Base-by-base conservation (phyloP, 1,140 invertebrate species). In the Apis dorsata region DNA sequence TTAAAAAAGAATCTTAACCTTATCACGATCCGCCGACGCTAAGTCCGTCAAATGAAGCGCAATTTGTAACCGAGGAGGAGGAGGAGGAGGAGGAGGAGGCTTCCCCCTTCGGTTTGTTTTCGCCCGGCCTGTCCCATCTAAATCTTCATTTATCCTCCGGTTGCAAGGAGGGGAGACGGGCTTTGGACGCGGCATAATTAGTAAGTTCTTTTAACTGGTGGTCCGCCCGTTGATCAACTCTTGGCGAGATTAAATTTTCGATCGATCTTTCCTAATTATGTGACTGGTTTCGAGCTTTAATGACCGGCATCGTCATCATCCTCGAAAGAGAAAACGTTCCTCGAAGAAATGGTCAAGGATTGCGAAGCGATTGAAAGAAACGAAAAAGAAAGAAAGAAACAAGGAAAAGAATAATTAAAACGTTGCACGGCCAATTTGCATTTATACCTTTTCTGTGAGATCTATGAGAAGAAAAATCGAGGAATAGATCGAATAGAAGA, bases 121-220 rank as follows among this genome's bases (percentile, higher is more conserved):
- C 57, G 55, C 55, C n/a, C 17, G 34, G 17, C 49, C n/a, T 1
- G 12, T 53, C 10, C n/a, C 2, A 49, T 17, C 59, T 80, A 65
- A 65, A 80, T 80, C 79, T 80, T 73, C 69, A 73, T 80, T 80
- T 63, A 80, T 80, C 79, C 70, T 10, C 34, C 28, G 79, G 72
- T 60, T 65, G 12, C 12, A 15, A 13, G 34, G 34, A 24, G 78
- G 66, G 49, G 15, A 13, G 34, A 2, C 21, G 12, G 78, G 55
- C 60, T 63, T 80, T 80, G 73, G 49, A 28, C 51, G 51, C 70
- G 69, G 79, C 79, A 81, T 81, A 81, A 81, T 81, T 81, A 81
- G 60, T 66, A 81, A 81, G 79, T 74, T 81, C 79, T 81, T 81
- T 81, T 66, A 66, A 57, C 60, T 34, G 59, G 51, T 53, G n/a